phyloP scores from a whole-genome alignment of 2,888 invertebrate genomes.

The Drosophila barbarae region DNA sequence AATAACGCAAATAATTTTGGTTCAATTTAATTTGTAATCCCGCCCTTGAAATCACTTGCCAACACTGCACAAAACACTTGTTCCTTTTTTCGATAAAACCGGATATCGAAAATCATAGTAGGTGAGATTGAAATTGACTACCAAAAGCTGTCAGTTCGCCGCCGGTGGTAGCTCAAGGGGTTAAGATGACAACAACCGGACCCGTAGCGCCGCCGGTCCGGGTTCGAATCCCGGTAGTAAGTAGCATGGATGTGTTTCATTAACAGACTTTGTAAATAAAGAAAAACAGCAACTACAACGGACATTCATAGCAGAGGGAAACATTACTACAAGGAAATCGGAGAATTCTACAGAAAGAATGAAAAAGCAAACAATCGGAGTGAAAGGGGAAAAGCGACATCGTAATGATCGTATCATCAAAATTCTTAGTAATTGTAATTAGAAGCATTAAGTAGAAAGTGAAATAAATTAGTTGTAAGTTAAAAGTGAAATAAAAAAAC shows the following conservation, averaged over 20 bases:
- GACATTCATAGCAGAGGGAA: too few relatives aligned
- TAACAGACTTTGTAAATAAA: neutral
- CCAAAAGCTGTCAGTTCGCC: neutral
- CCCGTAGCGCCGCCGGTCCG: neutral
- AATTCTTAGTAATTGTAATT: neutral
- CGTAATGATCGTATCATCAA: neutral
- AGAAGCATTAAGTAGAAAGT: too few relatives aligned
- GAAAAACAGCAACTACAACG: neutral
- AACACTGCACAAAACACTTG: neutral
- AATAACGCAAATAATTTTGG: too few relatives aligned
- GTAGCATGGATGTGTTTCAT: neutral
- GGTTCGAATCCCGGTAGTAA: conserved; percentile 13
- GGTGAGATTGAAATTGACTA: neutral
- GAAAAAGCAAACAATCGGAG: neutral
- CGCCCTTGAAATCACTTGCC: neutral
- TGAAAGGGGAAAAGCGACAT: neutral
- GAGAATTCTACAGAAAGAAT: neutral
- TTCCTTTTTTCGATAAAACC: neutral
- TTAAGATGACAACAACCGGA: neutral
- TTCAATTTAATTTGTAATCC: too few relatives aligned
- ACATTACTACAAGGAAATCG: neutral
- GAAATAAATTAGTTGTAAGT: neutral
- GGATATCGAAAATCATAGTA: neutral
- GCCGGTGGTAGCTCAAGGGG: conserved; percentile 1
- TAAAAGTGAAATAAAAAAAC: neutral